These are phyloP conservation scores for Leptobrachium leishanense DNA, from an alignment of 2,113 vertebrate genomes.

Conservation along the genomic window DNA sequence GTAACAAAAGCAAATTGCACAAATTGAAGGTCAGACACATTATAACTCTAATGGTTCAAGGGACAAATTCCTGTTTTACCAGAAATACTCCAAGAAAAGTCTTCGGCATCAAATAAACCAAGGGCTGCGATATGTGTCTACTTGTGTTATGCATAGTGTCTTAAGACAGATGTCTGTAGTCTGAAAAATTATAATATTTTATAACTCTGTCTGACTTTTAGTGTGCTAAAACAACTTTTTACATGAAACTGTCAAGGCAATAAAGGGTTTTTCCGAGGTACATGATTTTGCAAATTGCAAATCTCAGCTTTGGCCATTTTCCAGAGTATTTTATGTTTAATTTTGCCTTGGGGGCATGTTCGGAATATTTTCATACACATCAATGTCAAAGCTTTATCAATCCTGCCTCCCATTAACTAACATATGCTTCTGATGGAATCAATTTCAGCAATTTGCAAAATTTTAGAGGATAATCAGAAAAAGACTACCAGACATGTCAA, in stretches of 20 bases:
- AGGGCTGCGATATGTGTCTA: background rate
- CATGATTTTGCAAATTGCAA: conserved; percentile 37
- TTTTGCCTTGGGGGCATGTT: conserved; percentile 42
- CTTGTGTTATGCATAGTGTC: too few species aligned
- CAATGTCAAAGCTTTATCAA: conserved; percentile 43
- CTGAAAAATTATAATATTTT: background rate
- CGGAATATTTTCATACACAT: conserved; percentile 40
- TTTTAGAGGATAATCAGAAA: conserved; percentile 16
- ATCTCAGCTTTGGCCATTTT: conserved; percentile 38
- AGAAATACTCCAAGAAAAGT: too few species aligned
- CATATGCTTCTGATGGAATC: conserved; percentile 36
- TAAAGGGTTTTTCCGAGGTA: conserved; percentile 43
- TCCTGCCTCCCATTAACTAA: conserved; percentile 29
- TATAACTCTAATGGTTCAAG: too few species aligned
- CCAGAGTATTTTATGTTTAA: conserved; percentile 47
- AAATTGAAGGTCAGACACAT: too few species aligned
- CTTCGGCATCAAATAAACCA: background rate
- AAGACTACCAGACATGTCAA: background rate
- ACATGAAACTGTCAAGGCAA: conserved; percentile 18
- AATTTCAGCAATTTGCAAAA: conserved; percentile 11
- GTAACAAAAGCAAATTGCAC: too few species aligned
- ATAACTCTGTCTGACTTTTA: too few species aligned
- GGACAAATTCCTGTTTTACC: too few species aligned
- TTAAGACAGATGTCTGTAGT: background rate
- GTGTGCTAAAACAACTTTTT: background rate